Conservation (phyloP, 2,113 vertebrate species). For the Pycnonotus jocosus region DNA sequence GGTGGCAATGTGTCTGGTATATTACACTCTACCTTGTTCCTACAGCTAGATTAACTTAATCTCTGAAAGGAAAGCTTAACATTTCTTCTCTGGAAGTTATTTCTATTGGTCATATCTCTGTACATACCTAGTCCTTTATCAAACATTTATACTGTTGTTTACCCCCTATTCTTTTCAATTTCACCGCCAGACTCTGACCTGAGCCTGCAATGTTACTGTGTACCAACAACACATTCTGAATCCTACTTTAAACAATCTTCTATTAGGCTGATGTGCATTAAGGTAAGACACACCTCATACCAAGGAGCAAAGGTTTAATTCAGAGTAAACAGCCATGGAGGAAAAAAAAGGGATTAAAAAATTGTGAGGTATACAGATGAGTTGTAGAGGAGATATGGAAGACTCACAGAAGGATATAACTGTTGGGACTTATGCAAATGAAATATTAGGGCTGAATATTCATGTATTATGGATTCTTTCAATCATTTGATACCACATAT, state of each 20-base stretch:
- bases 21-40: neutral
- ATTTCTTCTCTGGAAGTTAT: neutral
- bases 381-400: neutral
- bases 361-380: neutral
- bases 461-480: neutral
- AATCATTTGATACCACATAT: neutral
- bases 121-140: neutral
- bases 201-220: neutral
- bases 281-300: neutral
- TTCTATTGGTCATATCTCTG: neutral
- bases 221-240: neutral
- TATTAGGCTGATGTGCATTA: neutral
- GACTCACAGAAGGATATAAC: neutral
- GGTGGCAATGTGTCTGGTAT: neutral
- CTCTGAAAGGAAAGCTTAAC: neutral
- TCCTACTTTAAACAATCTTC: neutral
- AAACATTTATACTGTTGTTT: neutral
- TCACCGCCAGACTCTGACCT: neutral
- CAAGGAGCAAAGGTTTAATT: neutral
- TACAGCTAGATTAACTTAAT: neutral
- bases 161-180: neutral
- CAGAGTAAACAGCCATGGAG: neutral
- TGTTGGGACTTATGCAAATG: neutral
- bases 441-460: neutral
- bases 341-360: neutral